Evolutionary conservation across 2,113 vertebrate genomes (phyloP).

Genomic region (Acrocephalus arundinaceus): DNA sequence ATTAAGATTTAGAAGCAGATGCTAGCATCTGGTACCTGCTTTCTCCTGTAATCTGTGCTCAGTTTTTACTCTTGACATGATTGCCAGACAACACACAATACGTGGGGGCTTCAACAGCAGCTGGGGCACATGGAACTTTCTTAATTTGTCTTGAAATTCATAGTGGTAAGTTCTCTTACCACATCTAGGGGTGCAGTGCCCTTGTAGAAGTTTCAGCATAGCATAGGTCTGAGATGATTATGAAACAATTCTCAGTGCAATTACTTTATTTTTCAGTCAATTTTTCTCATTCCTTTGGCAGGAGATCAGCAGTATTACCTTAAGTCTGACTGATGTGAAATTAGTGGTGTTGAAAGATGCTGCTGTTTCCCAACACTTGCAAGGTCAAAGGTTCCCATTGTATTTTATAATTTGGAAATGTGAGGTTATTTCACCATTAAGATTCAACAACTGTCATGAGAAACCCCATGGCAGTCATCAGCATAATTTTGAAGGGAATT

Average conservation of each 20-base stretch:
- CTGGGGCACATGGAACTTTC: neutral
- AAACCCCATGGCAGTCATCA: neutral
- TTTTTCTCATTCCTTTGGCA: neutral
- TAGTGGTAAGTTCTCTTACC: neutral
- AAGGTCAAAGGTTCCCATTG: neutral
- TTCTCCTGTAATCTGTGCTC: neutral
- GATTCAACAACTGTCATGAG: neutral
- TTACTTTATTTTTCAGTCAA: neutral
- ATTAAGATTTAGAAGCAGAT: neutral
- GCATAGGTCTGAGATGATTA: neutral
- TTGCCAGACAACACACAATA: neutral
- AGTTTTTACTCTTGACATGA: fast-evolving
- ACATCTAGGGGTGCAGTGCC: fast-evolving
- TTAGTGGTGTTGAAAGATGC: neutral
- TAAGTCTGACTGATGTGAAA: neutral
- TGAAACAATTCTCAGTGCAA: neutral
- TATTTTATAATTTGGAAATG: neutral
- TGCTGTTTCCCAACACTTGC: neutral
- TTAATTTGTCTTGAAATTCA: neutral
- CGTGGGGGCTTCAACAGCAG: neutral
- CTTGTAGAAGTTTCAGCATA: neutral
- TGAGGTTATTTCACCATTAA: neutral
- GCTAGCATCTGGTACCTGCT: neutral
- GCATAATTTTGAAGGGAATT: neutral
- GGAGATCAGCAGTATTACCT: neutral